Percentiles rank a stretch among this genome's conserved stretches.
Evolutionary conservation across 2,113 vertebrate species (phyloP).

Genomic region (Albula glossodonta): DNA sequence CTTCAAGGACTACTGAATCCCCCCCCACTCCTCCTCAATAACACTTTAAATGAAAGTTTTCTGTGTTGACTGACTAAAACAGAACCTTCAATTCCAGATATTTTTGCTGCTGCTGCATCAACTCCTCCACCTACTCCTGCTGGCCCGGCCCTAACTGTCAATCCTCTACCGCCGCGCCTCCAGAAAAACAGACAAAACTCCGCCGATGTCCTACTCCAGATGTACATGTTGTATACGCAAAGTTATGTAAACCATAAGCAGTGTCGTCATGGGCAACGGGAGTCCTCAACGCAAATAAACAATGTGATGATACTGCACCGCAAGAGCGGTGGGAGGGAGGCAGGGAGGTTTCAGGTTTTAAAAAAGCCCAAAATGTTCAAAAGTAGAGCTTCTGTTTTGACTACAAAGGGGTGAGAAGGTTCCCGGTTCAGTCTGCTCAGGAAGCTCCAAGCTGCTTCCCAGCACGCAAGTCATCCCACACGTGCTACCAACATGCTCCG

Average conservation of each 20-base stretch:
- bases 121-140: not conserved
- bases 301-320: not conserved
- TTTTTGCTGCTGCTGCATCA: not conserved
- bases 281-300: not conserved
- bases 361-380: not conserved
- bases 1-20: too few relatives aligned
- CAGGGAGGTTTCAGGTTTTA: not conserved
- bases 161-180: not conserved
- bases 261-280: not conserved
- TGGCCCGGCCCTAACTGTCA: not conserved
- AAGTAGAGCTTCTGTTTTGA: constrained; percentile 4
- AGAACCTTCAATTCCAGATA: not conserved
- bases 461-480: constrained; percentile 6
- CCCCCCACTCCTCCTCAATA: too few relatives aligned
- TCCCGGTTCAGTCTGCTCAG: constrained; percentile 8
- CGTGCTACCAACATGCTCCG: not conserved
- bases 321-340: not conserved
- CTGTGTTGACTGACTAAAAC: not conserved
- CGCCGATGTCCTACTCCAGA: not conserved
- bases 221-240: not conserved
- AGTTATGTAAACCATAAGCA: constrained; percentile 7
- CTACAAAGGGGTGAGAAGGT: constrained; percentile 1
- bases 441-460: constrained; percentile 7
- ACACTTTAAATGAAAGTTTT: not conserved
- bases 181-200: not conserved